phyloP scores from a whole-genome alignment of 2,113 vertebrate species.

The Brachyhypopomus gauderio region DNA sequence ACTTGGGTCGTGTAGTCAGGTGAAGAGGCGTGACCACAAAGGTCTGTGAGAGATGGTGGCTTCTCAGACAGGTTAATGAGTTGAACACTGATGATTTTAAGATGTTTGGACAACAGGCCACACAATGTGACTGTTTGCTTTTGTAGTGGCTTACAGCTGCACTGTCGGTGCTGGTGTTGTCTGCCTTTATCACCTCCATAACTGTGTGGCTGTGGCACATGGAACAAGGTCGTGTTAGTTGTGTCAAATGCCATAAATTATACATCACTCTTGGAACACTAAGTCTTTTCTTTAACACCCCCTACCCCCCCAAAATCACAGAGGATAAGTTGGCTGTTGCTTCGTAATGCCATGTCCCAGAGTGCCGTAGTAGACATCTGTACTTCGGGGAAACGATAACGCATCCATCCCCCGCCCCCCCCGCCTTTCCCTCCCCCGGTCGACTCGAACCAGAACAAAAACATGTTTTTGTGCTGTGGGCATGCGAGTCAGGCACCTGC shows the following conservation, averaged over 20 bases:
- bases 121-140: background rate
- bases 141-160: background rate
- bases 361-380: background rate
- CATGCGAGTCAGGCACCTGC: slow-evolving; percentile 23
- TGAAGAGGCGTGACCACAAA: no score
- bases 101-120: background rate
- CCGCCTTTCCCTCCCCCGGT: background rate
- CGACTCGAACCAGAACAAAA: slow-evolving; percentile 43
- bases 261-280: no score
- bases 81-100: no score
- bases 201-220: background rate
- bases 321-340: background rate
- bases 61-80: no score
- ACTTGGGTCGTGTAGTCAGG: no score
- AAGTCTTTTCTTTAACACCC: no score
- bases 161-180: background rate
- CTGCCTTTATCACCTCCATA: background rate
- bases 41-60: no score
- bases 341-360: background rate
- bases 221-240: no score
- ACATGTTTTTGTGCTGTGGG: slow-evolving; percentile 55
- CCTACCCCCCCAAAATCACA: no score
- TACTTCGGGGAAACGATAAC: background rate
- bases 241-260: no score
- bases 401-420: no score